Evolutionary conservation across 2,888 invertebrate species (phyloP).

Genomic region (Ephialtes manifestator): DNA sequence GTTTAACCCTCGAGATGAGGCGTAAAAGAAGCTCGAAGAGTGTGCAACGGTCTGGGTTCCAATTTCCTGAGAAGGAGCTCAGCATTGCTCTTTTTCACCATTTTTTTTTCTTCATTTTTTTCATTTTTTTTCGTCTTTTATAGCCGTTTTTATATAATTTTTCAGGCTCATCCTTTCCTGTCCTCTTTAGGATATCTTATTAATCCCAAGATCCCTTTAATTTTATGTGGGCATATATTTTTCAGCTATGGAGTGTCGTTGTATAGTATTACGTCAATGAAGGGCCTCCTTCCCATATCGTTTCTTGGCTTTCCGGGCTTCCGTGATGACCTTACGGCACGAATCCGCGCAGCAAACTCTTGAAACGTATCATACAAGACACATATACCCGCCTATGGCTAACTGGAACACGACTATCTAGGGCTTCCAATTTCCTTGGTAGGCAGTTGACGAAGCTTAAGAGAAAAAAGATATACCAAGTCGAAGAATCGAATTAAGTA

Average conservation of each 20-base stretch:
- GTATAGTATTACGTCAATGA: slow-evolving; percentile 38
- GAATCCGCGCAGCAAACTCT: slow-evolving; percentile 60
- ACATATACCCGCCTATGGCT: neutral
- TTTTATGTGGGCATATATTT: neutral
- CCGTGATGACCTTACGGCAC: slow-evolving; percentile 51
- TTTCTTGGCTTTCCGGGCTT: slow-evolving; percentile 51
- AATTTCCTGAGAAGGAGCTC: slow-evolving; percentile 51
- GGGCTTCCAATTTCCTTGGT: slow-evolving; percentile 55
- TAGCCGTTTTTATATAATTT: slow-evolving; percentile 33
- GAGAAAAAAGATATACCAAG: neutral
- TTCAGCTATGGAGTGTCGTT: neutral
- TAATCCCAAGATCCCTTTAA: slow-evolving; percentile 37
- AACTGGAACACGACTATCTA: slow-evolving; percentile 46
- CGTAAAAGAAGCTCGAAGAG: slow-evolving; percentile 63
- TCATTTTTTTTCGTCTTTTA: slow-evolving; percentile 7
- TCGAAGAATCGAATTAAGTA: neutral
- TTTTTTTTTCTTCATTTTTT: slow-evolving; percentile 20
- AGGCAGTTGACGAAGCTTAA: slow-evolving; percentile 21
- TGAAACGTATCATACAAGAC: slow-evolving; percentile 11
- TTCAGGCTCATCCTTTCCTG: neutral
- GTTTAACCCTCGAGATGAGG: slow-evolving; percentile 48
- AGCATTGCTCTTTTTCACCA: neutral
- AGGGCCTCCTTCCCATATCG: slow-evolving; percentile 3
- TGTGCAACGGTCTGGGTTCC: slow-evolving; percentile 59
- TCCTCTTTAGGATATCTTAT: slow-evolving; percentile 37